Evolutionary conservation across 2,113 vertebrate species (phyloP), one percentile per base, ranked within the genome.

Genomic region (Stegastes partitus): DNA sequence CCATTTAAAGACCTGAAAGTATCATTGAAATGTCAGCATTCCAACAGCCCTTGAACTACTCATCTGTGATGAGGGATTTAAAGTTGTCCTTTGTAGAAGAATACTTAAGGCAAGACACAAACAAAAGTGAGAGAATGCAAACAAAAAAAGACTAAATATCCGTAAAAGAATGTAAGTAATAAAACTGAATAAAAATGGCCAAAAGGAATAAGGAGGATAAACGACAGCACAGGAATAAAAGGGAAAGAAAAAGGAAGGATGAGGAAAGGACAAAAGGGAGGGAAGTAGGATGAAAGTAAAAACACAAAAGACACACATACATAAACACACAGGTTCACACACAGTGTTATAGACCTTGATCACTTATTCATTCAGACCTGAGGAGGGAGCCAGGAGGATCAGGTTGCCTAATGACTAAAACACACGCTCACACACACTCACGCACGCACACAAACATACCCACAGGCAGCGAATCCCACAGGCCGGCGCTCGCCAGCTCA

Each of bases 321-420:
- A 25, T 19, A 53, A 23, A 53, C 19, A 37, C 14, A 18, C 39
- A 74, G 16, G 44, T 39, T 18, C 23, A 54, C 67, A 62, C 51
- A 75, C 7, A 6, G 59, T 54, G 3, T 22, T 59, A 57, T 45
- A 76, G 79, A 75, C 72, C 84, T 77, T 88, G 80, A 92, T 89
- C 80, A 91, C 89, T 88, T 89, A 88, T 92, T 91, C 39, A 89
- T 89, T 86, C 74, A 84, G 78, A 77, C 80, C 77, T 77, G 77
- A 76, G 78, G 64, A 90, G 74, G 59, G 81, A 88, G 84, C 50
- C 26, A 42, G 62, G 59, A 66, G 77, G 86, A 86, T 92, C 78
- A 85, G 74, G 84, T 90, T 90, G 62, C 89, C 69, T 75, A 80
- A 89, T 83, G 74, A 78, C 73, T 65, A 66, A 80, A 70, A 83